phyloP scores from a whole-genome alignment of 2,113 vertebrate species.

The Syngnathus typhle region DNA sequence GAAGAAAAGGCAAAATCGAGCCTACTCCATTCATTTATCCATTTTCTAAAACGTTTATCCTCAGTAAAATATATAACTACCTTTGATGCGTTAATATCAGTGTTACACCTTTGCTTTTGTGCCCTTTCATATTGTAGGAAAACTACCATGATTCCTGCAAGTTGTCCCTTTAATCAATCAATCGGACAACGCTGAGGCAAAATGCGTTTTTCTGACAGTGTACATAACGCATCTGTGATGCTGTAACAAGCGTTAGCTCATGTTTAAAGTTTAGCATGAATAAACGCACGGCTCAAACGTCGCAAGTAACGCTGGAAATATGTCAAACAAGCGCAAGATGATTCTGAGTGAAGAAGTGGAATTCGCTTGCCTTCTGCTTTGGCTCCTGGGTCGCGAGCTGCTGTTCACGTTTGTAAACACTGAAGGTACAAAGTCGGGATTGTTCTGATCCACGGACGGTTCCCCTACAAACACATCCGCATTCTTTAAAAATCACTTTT shows the following conservation, averaged over 20 bases:
- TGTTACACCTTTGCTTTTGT: background rate
- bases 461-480: constrained; percentile 28
- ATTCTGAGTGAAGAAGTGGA: background rate
- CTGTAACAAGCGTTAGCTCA: background rate
- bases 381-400: background rate
- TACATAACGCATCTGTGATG: background rate
- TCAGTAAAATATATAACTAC: background rate
- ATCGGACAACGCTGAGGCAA: background rate
- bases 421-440: constrained; percentile 49
- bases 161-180: background rate
- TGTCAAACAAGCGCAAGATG: background rate
- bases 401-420: constrained; percentile 20
- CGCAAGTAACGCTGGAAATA: no score
- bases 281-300: background rate
- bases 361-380: constrained; percentile 17
- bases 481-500: background rate
- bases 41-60: no score
- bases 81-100: background rate
- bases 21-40: no score
- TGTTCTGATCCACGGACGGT: constrained; percentile 17
- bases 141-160: background rate
- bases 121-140: background rate
- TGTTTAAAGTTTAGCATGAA: background rate
- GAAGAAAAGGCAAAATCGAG: no score
- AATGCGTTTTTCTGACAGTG: background rate